Base-by-base conservation (phyloP, 53 echinoderm and acorn worm species). In the Holothuria scabra region DNA sequence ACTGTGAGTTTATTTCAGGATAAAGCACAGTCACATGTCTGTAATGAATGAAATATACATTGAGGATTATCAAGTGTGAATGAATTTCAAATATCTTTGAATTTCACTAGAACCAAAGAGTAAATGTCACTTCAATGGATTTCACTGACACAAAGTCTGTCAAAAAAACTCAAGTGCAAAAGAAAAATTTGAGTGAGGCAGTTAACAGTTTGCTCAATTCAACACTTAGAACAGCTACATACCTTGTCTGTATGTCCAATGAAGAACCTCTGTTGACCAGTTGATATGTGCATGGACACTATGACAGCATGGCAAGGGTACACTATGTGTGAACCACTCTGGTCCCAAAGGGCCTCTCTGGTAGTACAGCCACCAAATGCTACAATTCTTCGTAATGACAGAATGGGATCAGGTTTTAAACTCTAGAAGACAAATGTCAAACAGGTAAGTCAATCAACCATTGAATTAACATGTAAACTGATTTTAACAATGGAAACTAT, bases 211-310 rank as follows among this genome's bases (percentile, higher is more conserved):
- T 8, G 3, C 52, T 18, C 7, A 4, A 52, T 52, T 14, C 16
- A 16, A 52, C 52, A 3, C 0, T 52, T 14, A 52, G 18, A 10
- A 14, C 18, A 16, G 52, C 14, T 52, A 28, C 56, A 66, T 48
- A 93, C 97, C 94, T 97, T 94, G 79, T 97, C 92, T 2, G 97
- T 97, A 65, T 97, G 97, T 19, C 97, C 97, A 29, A 97, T 90
- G 76, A 97, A 94, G 92, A 94, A 97, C 70, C 94, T 84, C 83
- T 92, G 94, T 7, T 90, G 86, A n/a, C 94, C 94, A n/a, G 68
- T 87, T 16, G 37, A 61, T n/a, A 92, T 90, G 72, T 89, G 86
- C 94, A 94, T 97, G 60, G 92, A 74, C 19, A 94, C 94, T 20
- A 97, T 87, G 55, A 97, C 94, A 18, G 97, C 94, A 85, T 97